Conservation (phyloP, 2,888 invertebrate genomes). For the Lasioglossum pauxillum region DNA sequence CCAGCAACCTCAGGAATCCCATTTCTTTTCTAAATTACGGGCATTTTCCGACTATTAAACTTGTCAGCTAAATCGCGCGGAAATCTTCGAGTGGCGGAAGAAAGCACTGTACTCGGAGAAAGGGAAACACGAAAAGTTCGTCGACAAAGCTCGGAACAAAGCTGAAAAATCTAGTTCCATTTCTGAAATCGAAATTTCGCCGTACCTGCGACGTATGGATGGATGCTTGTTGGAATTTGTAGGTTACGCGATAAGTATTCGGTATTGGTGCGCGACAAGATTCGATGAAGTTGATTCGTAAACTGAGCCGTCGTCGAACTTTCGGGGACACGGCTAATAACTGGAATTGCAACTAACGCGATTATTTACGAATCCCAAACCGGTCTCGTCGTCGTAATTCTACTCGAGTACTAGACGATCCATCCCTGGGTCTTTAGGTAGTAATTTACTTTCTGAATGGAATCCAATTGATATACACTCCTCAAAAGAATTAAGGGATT, state of each 20-base stretch:
- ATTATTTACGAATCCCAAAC: conserved; percentile 18
- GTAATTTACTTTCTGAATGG: neutral
- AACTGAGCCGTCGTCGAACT: conserved; percentile 6
- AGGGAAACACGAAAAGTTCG: conserved; percentile 42
- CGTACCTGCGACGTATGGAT: neutral
- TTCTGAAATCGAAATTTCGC: neutral
- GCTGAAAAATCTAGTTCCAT: conserved; percentile 8
- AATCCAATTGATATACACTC: neutral
- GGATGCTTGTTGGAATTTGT: conserved; percentile 20
- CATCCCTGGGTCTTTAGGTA: neutral
- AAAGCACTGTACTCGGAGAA: neutral
- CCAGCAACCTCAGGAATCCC: neutral
- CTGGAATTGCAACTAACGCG: conserved; percentile 12
- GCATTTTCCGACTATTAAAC: conserved; percentile 11
- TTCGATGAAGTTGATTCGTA: neutral
- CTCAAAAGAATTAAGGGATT: no score
- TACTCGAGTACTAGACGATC: neutral
- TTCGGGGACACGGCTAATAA: neutral
- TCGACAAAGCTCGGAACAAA: neutral
- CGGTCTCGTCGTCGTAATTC: neutral
- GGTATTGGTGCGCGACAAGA: neutral
- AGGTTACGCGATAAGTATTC: neutral
- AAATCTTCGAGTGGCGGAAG: conserved; percentile 16
- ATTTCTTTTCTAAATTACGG: conserved; percentile 24
- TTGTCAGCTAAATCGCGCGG: conserved; percentile 12